These are phyloP conservation scores for Amitus sp. DNA, from an alignment of 2,888 invertebrate genomes.

Conservation along the genomic window DNA sequence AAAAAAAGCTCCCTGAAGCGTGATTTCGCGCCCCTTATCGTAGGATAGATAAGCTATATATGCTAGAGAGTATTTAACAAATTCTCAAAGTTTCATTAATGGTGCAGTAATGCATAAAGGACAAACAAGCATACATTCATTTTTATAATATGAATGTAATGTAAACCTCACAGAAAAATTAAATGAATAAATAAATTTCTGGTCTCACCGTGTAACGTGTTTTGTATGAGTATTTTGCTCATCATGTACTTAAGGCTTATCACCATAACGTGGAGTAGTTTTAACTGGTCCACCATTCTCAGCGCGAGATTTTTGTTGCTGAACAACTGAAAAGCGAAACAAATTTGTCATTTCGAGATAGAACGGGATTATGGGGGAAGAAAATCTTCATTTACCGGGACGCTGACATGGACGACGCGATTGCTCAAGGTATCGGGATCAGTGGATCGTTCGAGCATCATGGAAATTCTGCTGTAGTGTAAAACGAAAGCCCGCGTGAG, in stretches of 20 bases:
- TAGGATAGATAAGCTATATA: too few relatives aligned
- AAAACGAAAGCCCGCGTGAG: constrained; percentile 94
- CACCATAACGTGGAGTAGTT: constrained; percentile 93
- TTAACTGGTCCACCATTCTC: constrained; percentile 90
- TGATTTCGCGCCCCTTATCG: too few relatives aligned
- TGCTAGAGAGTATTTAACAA: too few relatives aligned
- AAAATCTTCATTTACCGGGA: constrained; percentile 66
- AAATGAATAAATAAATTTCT: constrained; percentile 1
- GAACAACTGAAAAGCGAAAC: constrained; percentile 75
- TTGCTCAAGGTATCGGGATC: constrained; percentile 94
- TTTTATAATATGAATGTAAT: too few relatives aligned
- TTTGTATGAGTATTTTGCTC: constrained; percentile 88
- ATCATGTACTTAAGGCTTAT: constrained; percentile 92
- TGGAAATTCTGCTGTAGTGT: constrained; percentile 95
- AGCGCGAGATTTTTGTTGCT: constrained; percentile 92
- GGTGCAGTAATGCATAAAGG: too few relatives aligned
- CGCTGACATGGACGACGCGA: constrained; percentile 97
- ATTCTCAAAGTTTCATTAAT: too few relatives aligned
- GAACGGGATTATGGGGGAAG: background rate
- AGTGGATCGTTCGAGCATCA: constrained; percentile 84
- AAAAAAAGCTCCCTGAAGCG: too few relatives aligned
- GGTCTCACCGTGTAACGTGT: constrained; percentile 81
- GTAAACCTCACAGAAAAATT: constrained; percentile 4
- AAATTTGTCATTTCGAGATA: too few relatives aligned
- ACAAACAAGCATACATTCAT: too few relatives aligned